Base-by-base conservation (phyloP, 2,888 invertebrate genomes). In the Protodeltote pygarga region DNA sequence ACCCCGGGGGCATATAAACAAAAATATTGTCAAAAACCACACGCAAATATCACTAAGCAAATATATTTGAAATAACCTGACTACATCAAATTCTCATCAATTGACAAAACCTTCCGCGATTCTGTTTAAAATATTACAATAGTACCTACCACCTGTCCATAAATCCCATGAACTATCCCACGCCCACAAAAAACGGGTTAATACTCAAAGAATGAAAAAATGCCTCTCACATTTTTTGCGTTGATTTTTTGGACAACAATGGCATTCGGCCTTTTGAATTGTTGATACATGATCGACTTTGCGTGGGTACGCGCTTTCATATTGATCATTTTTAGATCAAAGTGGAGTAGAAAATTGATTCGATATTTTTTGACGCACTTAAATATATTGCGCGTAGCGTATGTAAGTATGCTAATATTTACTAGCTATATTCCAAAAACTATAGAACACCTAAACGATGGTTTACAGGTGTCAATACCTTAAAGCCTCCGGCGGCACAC, bases 151-250 rank as follows among this genome's bases (percentile, higher is more conserved):
- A 90, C 89, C 89, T 89, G 89, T 77, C 79, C 27, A 29, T 75
- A 72, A 78, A 72, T 83, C 86, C 75, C 85, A 85, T 73, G 63
- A 63, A 51, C 53, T 14, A 27, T 33, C 82, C 79, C 83, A 85
- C 87, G 85, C 88, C 87, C 68, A 80, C 85, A 88, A 89, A 89
- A 87, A 89, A 86, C 80, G 88, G 84, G 86, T 87, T 89, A 83
- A 48, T 69, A 42, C 42, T 46, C 27, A 49, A 59, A 53, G 46
- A 62, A 69, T 50, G 44, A 74, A 79, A 77, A 77, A 76, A 67
- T 35, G 19, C 40, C 62, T 72, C 75, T 59, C 71, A 67, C 59
- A 62, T 55, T 52, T 74, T 70, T 73, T 76, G 69, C 44, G 41
- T 16, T 27, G 41, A 50, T 59, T 61, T 67, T 75, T 71, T 75